A percentile compares a stretch with the other conserved stretches of the same genome.
Conservation (phyloP, 2,888 invertebrate species). For the Nemapogon koenigi region DNA sequence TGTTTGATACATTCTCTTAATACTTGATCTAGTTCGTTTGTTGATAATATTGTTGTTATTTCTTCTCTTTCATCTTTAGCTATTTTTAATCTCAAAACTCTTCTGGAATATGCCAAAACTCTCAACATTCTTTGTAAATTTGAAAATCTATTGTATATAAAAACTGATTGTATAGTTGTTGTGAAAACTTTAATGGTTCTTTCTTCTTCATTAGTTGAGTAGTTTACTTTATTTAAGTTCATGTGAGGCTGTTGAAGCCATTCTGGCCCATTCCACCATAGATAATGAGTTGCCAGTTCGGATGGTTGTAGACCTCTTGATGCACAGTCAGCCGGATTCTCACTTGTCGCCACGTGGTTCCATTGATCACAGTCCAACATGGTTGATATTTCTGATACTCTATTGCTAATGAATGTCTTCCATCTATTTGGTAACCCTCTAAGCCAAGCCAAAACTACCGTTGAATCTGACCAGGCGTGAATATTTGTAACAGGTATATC, state of each 20-base stretch:
- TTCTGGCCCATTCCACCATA: conserved; percentile 17
- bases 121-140: background rate
- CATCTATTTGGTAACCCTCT: conserved; percentile 18
- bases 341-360: conserved; percentile 17
- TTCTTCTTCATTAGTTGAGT: background rate
- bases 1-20: conserved; percentile 3
- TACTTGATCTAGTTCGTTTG: background rate
- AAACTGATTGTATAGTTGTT: background rate
- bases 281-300: conserved; percentile 10
- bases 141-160: conserved; percentile 9
- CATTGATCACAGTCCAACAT: conserved; percentile 14
- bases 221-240: background rate
- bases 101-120: conserved; percentile 5
- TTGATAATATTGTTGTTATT: background rate
- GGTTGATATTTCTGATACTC: conserved; percentile 19
- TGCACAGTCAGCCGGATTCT: conserved; percentile 22
- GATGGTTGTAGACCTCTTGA: conserved; percentile 18
- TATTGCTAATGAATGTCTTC: conserved; percentile 21
- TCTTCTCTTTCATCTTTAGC: background rate
- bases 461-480: conserved; percentile 20
- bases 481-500: conserved; percentile 10
- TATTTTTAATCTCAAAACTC: background rate
- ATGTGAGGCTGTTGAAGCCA: conserved; percentile 1
- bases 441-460: conserved; percentile 20
- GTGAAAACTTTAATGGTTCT: background rate